phyloP scores from a whole-genome alignment of 2,113 vertebrate species.

The Acanthisitta chloris region DNA sequence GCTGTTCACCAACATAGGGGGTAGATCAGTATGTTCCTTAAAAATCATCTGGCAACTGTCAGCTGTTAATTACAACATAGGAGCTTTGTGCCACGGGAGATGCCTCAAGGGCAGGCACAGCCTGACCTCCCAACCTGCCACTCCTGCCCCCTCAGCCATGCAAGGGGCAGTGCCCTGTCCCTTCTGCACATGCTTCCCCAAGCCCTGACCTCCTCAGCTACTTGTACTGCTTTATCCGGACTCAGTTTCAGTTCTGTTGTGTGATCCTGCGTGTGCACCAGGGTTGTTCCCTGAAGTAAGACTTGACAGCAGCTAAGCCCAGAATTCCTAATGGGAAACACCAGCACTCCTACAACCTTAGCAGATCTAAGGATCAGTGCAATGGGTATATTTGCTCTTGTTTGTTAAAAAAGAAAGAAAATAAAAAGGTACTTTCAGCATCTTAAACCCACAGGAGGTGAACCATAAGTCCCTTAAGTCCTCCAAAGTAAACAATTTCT shows the following conservation, averaged over 20 bases:
- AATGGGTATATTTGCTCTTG: not conserved
- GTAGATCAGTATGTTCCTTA: not conserved
- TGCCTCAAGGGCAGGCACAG: not conserved
- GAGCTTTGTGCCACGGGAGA: not conserved
- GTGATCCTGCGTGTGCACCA: not conserved
- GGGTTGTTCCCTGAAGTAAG: not conserved
- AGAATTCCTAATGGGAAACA: not conserved
- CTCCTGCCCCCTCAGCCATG: not conserved
- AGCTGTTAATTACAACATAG: not conserved
- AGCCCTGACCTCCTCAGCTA: not conserved
- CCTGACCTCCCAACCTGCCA: rapidly evolving
- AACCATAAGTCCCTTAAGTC: not conserved
- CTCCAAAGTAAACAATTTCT: not conserved
- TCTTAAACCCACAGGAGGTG: not conserved
- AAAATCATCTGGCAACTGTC: not conserved
- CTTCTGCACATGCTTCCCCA: not conserved
- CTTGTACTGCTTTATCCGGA: not conserved
- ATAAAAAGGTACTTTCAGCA: not conserved
- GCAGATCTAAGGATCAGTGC: not conserved
- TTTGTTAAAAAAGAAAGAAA: not conserved
- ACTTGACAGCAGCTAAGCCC: not conserved
- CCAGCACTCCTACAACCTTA: not conserved
- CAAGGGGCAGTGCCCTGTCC: too few relatives aligned
- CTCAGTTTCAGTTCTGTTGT: not conserved
- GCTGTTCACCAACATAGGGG: not conserved